Evolutionary conservation across 2,113 vertebrate species (phyloP), one percentile per base, ranked within the genome.

Genomic region (Apodemus sylvaticus): DNA sequence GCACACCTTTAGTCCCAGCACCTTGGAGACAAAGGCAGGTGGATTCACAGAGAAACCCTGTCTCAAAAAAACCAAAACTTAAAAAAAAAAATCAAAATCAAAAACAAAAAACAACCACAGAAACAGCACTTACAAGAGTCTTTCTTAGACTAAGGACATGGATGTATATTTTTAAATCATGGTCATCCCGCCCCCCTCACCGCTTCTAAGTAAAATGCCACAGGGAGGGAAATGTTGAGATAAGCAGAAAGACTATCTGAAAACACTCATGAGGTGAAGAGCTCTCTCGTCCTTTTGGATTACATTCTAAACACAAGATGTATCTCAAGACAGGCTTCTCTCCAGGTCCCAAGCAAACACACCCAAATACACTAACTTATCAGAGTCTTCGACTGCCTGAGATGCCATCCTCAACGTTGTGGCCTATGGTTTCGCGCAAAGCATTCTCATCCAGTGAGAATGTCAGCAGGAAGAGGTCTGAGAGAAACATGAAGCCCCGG

Each of bases 401-500:
- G 95, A 64, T 58, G 78, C 66, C 95, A 91, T 95, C 45, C 66
- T 93, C 93, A 96, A 97, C 7, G 36, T 42, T n/a, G 64, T 53
- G 94, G 45, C 45, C n/a, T 88, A 77, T 96, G 95, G 97, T 93
- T 76, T 96, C 94, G 93, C 58, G 76, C 89, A 90, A 71, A 89
- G 51, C 89, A 93, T 93, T 96, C 55, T 96, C 86, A 97, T 98
- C 96, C 93, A 97, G 95, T 97, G 98, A 98, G 94, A 94, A 90
- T 87, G 96, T 98, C 95, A 96, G 96, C 98, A 97, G 96, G 96
- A 97, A 97, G 92, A 89, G 96, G 97, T 91, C 94, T 97, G 96
- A 97, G 79, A 97, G 91, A 97, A 98, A 78, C 86, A 98, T 48
- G 83, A 93, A 96, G 94, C 78, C 74, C 64, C 62, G 97, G 97